phyloP scores from a whole-genome alignment of 2,113 vertebrate species.

The Myotis lucifugus region DNA sequence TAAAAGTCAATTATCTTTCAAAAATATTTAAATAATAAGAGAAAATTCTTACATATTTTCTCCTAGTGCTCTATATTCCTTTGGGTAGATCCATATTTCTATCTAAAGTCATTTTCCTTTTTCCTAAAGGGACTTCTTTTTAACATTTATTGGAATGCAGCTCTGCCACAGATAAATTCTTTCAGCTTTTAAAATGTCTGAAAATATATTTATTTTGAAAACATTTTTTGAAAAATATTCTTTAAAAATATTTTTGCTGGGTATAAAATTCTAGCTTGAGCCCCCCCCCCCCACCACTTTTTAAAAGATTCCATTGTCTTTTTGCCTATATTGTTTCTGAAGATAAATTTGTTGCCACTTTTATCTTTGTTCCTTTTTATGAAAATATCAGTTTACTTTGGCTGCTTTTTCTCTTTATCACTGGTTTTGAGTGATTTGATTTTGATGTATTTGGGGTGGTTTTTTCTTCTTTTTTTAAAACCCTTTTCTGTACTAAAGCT shows the following conservation, averaged over 20 bases:
- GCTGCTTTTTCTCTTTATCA: not conserved
- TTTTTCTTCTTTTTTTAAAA: not conserved
- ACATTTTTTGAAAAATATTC: not conserved
- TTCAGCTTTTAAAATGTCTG: not conserved
- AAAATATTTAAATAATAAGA: not conserved
- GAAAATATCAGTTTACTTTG: not conserved
- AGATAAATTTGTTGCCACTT: not conserved
- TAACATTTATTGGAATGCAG: not conserved
- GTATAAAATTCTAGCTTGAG: not conserved
- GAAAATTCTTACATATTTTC: not conserved
- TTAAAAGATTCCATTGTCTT: not conserved
- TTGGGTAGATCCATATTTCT: not conserved
- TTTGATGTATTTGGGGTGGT: not conserved
- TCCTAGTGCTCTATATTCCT: not conserved
- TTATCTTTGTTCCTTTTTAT: not conserved
- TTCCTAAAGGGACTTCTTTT: not conserved
- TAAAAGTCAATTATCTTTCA: not conserved
- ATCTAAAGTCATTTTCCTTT: not conserved
- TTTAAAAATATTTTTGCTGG: not conserved
- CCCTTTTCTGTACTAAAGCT: too few relatives aligned
- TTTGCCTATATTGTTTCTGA: not conserved
- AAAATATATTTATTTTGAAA: not conserved
- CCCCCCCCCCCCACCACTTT: not conserved
- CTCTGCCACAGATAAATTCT: not conserved
- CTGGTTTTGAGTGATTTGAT: not conserved